These are phyloP conservation scores for Tiliqua scincoides DNA, from an alignment of 2,113 vertebrate genomes.

Conservation along the genomic window DNA sequence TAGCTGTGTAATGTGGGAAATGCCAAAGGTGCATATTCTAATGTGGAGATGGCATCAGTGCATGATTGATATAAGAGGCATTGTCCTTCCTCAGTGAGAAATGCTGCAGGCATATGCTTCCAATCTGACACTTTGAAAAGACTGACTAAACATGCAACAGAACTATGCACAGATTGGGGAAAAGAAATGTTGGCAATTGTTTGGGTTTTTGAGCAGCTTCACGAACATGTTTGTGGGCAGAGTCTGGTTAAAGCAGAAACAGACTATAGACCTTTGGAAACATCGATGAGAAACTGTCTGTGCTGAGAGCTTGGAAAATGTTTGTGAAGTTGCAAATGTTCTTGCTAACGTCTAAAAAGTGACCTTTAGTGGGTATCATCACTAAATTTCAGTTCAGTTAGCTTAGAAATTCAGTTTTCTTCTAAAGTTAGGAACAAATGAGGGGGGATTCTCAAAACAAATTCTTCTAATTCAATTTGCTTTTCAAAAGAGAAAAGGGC, in stretches of 20 bases:
- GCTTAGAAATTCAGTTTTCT: neutral
- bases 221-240: conserved; percentile 40
- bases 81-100: neutral
- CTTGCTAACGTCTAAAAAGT: neutral
- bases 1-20: too few relatives aligned
- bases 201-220: conserved; percentile 20
- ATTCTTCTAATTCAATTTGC: neutral
- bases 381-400: neutral
- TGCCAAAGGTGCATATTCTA: neutral
- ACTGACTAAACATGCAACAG: neutral
- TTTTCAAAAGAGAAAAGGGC: neutral
- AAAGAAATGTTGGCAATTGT: neutral
- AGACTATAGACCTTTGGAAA: conserved; percentile 37
- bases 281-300: conserved; percentile 22
- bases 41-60: too few relatives aligned
- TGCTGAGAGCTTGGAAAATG: conserved; percentile 13
- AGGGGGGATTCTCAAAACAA: neutral
- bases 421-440: neutral
- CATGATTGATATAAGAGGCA: neutral
- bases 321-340: conserved; percentile 27
- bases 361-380: conserved; percentile 22
- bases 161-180: neutral
- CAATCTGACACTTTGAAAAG: neutral
- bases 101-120: neutral
- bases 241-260: conserved; percentile 34